Evolutionary conservation across 2,888 invertebrate genomes (phyloP).

Genomic region (Nymphalis urticae): DNA sequence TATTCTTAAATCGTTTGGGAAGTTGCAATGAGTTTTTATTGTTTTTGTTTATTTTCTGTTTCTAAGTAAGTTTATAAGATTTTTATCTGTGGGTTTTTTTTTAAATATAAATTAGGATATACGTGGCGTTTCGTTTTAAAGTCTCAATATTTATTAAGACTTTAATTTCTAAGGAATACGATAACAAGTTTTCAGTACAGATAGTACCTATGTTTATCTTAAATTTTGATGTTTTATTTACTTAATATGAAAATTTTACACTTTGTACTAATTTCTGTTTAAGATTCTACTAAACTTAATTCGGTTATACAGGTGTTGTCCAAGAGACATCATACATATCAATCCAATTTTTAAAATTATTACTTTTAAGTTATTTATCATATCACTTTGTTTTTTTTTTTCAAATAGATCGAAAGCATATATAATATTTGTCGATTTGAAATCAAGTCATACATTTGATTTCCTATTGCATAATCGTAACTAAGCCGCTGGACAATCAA

Average conservation of each 20-base stretch:
- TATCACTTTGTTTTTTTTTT: slow-evolving; percentile 33
- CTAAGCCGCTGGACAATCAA: background rate
- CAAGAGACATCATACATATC: slow-evolving; percentile 28
- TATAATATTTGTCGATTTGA: no score
- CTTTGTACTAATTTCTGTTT: background rate
- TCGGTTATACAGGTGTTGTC: slow-evolving; percentile 6
- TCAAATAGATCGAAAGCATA: slow-evolving; percentile 23
- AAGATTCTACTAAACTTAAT: slow-evolving; percentile 4
- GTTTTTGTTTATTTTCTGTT: slow-evolving; percentile 28
- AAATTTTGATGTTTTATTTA: background rate
- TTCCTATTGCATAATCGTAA: background rate
- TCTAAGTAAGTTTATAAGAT: slow-evolving; percentile 22
- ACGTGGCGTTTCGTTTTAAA: slow-evolving; percentile 13
- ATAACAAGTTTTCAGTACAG: background rate
- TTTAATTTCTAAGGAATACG: slow-evolving; percentile 8
- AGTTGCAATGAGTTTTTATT: slow-evolving; percentile 28
- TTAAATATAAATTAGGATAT: slow-evolving; percentile 15
- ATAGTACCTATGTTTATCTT: background rate
- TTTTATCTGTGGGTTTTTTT: slow-evolving; percentile 20
- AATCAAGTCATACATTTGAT: background rate
- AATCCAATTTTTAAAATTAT: slow-evolving; percentile 25
- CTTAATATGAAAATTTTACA: slow-evolving; percentile 1
- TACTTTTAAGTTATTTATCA: slow-evolving; percentile 24
- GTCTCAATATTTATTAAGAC: slow-evolving; percentile 18
- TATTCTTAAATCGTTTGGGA: slow-evolving; percentile 28